Evolutionary conservation across 1,140 invertebrate species (phyloP), one percentile per base, ranked within the genome.

Genomic region (Trachelipus rathkii): DNA sequence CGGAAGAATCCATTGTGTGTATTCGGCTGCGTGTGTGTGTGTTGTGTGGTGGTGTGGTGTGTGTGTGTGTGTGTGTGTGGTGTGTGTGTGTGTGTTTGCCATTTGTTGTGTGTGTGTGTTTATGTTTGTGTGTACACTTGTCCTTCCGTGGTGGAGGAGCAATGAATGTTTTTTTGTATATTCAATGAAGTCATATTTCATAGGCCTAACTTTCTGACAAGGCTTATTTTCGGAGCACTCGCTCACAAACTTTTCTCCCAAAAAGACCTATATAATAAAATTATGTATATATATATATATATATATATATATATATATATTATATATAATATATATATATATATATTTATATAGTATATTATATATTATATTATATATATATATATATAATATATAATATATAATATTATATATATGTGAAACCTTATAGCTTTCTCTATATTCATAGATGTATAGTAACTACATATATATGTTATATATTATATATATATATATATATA

Each of bases 401-500:
- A 60, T 60, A 60, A 60, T 60, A 60, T 60, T 60, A 60, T 60
- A 60, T 60, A 60, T 60, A 60, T 60, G 8, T 60, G 8, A 4
- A 60, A 10, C 9, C 15, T 10, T 60, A 60, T 60, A 60, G 2
- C 2, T 60, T 4, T 60, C 2, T 60, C 2, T 60, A 60, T 60
- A 60, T 60, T 4, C 8, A 19, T 60, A 60, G 2, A 60, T 60
- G 8, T 60, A 60, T 60, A 60, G n/a, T 60, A 60, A 4, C 2
- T 60, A 60, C 8, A 60, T 60, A 60, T 60, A 60, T 60, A 60
- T 60, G 8, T 60, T 60, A 60, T 60, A 60, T 60, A 60, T 60
- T 60, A 60, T 60, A 60, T 60, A 60, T 60, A 60, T 60, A 60
- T 60, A 60, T 60, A 60, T 60, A 60, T 60, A 60, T 60, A 60